These are phyloP conservation scores for Gymnosoma rotundatum DNA, from an alignment of 2,888 invertebrate genomes.

Conservation along the genomic window DNA sequence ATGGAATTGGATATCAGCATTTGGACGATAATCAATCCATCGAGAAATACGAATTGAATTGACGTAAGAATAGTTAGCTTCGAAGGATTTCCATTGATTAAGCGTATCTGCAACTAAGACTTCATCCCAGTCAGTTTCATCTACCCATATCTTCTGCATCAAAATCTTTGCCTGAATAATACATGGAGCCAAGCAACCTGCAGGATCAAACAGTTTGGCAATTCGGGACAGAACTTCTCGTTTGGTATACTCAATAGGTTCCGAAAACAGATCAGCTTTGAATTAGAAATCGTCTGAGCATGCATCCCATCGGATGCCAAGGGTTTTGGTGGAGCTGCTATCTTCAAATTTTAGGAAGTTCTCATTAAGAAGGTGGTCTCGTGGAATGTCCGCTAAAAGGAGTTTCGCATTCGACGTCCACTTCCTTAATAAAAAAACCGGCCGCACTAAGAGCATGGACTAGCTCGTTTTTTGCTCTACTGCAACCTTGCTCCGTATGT, in stretches of 20 bases:
- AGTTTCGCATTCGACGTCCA: background rate
- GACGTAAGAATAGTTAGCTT: background rate
- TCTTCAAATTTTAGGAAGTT: conserved; percentile 2
- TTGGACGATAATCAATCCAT: background rate
- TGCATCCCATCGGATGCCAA: conserved; percentile 8
- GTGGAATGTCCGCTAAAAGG: background rate
- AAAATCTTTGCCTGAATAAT: too few species aligned
- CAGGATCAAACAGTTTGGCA: background rate
- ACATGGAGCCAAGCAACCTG: too few species aligned
- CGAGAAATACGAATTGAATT: background rate
- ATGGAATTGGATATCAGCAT: background rate
- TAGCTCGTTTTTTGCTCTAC: background rate
- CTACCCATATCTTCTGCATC: too few species aligned
- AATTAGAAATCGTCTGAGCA: conserved; percentile 2
- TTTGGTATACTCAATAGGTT: background rate
- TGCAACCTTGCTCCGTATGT: too few species aligned
- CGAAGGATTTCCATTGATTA: too few species aligned
- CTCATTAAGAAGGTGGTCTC: background rate
- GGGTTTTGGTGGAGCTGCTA: background rate
- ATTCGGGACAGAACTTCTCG: conserved; percentile 1
- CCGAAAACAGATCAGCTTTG: background rate
- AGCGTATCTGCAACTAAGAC: too few species aligned
- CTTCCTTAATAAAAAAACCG: too few species aligned
- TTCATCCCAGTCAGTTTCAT: too few species aligned
- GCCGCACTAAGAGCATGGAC: background rate